Evolutionary conservation across 2,113 vertebrate species (phyloP).

Genomic region (Notothenia rossii): DNA sequence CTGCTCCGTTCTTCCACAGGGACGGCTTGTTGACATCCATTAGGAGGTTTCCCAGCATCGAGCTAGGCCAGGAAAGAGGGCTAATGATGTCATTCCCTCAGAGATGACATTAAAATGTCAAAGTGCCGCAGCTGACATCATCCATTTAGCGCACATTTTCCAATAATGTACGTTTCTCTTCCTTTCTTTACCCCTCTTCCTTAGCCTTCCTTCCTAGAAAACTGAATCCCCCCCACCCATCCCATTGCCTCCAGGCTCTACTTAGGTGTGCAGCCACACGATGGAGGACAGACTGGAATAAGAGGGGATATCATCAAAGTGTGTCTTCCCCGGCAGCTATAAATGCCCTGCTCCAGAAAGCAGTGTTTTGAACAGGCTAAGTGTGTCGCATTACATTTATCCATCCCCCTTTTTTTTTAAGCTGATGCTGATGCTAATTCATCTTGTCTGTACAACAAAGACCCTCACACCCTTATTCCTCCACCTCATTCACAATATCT

Average conservation of each 20-base stretch:
- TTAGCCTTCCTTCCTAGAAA: constrained; percentile 39
- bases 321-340: constrained; percentile 61
- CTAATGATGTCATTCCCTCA: constrained; percentile 83
- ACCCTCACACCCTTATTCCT: constrained; percentile 27
- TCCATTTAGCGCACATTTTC: constrained; percentile 78
- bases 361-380: constrained; percentile 59
- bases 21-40: constrained; percentile 81
- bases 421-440: constrained; percentile 59
- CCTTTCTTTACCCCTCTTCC: neutral
- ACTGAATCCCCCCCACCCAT: constrained; percentile 50
- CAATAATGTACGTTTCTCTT: constrained; percentile 65
- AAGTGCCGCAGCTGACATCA: constrained; percentile 80
- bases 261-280: constrained; percentile 61
- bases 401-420: constrained; percentile 21
- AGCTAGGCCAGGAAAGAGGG: constrained; percentile 65
- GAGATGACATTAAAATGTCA: constrained; percentile 82
- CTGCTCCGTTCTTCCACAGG: constrained; percentile 64
- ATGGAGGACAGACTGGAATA: constrained; percentile 45
- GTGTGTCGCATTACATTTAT: constrained; percentile 56
- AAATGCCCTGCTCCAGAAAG: constrained; percentile 61
- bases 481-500: constrained; percentile 18
- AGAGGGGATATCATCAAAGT: constrained; percentile 53
- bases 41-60: constrained; percentile 82
- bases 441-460: constrained; percentile 64
- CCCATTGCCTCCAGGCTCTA: constrained; percentile 49